Evolutionary conservation across 1,140 invertebrate species (phyloP).

Genomic region (Drosophila nigrodunni): DNA sequence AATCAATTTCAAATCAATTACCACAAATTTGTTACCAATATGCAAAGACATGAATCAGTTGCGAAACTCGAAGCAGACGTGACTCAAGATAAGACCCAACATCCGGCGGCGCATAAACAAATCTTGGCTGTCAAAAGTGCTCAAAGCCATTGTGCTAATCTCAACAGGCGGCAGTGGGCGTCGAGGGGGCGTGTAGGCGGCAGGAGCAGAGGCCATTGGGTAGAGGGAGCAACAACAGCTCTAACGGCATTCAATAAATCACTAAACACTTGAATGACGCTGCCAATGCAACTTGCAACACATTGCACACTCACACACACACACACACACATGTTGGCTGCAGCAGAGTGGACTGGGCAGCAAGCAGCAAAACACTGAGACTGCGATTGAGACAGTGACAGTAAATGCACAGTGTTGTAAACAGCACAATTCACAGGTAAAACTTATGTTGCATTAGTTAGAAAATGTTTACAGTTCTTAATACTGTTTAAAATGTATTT

Average conservation of each 20-base stretch:
- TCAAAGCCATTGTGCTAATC: conserved; percentile 82
- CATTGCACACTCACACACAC: conserved; percentile 58
- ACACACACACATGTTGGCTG: background rate
- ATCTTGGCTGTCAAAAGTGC: conserved; percentile 82
- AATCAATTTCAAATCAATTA: conserved; percentile 83
- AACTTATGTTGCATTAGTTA: too few relatives aligned
- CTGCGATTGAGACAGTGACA: conserved; percentile 1
- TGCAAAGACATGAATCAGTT: conserved; percentile 78
- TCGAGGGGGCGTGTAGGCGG: background rate
- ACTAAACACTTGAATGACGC: conserved; percentile 83
- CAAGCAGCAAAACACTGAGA: background rate
- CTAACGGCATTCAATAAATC: conserved; percentile 84
- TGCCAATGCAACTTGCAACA: conserved; percentile 82
- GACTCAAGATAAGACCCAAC: conserved; percentile 51
- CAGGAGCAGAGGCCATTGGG: background rate
- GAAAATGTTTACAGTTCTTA: too few relatives aligned
- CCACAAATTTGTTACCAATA: conserved; percentile 83
- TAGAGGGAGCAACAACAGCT: conserved; percentile 47
- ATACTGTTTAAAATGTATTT: too few relatives aligned
- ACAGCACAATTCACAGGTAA: too few relatives aligned
- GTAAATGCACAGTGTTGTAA: background rate
- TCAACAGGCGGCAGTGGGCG: conserved; percentile 14
- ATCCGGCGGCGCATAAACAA: conserved; percentile 66
- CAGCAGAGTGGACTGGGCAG: background rate
- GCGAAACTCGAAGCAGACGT: conserved; percentile 9